A percentile compares a stretch with the other conserved stretches of the same genome.
These are phyloP conservation scores for Apodemus agrarius DNA, from an alignment of 2,797 vertebrate species.

Conservation along the genomic window DNA sequence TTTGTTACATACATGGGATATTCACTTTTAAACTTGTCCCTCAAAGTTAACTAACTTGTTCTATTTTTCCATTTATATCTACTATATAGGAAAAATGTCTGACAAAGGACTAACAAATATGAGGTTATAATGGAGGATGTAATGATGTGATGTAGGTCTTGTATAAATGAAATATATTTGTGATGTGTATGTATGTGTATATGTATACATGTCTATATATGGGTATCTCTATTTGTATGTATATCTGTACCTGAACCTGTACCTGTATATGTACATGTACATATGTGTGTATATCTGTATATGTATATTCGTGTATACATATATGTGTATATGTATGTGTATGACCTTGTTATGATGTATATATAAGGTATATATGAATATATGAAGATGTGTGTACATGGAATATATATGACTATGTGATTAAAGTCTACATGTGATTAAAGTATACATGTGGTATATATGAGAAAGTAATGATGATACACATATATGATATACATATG, in stretches of 20 bases:
- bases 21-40: not conserved
- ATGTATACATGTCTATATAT: not conserved
- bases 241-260: too few species aligned
- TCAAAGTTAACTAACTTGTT: not conserved
- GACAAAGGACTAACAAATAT: not conserved
- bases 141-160: not conserved
- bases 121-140: not conserved
- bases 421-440: not conserved
- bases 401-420: not conserved
- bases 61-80: not conserved
- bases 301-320: not conserved
- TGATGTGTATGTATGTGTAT: not conserved
- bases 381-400: not conserved
- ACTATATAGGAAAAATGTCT: not conserved
- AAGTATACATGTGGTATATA: not conserved
- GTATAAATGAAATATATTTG: not conserved
- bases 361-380: not conserved
- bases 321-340: not conserved
- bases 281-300: not conserved
- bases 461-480: not conserved
- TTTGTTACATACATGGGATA: not conserved
- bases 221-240: fast-evolving
- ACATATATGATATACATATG: not conserved
- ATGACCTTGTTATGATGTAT: not conserved
- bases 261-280: too few species aligned